A percentile compares a stretch with the other conserved stretches of the same genome.
These are phyloP conservation scores for Capromys pilorides DNA, from an alignment of 2,797 vertebrate species.

Conservation along the genomic window DNA sequence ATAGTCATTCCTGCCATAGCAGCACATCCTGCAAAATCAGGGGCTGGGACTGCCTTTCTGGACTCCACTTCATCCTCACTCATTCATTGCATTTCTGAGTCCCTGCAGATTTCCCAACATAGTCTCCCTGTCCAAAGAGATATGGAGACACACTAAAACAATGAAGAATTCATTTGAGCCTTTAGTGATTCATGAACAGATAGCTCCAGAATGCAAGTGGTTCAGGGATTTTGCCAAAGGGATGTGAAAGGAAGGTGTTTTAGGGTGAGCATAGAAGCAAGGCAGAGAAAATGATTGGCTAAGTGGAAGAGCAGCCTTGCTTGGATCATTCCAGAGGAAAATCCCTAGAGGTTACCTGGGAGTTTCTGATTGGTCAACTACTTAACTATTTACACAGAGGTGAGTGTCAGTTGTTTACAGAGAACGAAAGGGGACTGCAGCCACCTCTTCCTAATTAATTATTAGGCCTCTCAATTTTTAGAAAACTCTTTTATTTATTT, in stretches of 20 bases:
- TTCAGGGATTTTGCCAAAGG: not conserved
- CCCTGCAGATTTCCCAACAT: not conserved
- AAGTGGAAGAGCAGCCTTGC: not conserved
- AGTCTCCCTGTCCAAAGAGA: not conserved
- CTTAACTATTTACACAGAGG: not conserved
- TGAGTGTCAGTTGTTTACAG: not conserved
- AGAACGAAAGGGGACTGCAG: not conserved
- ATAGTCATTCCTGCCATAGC: not conserved
- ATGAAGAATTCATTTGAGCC: not conserved
- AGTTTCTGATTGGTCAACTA: not conserved
- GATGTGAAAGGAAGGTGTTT: not conserved
- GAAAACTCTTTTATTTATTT: no score
- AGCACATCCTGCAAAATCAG: not conserved
- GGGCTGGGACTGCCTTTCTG: not conserved
- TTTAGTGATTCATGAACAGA: not conserved
- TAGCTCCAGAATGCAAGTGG: not conserved
- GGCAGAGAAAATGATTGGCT: not conserved
- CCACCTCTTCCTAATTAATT: not conserved
- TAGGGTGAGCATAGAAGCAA: not conserved
- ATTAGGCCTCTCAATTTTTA: not conserved
- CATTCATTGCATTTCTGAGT: not conserved
- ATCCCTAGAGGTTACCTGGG: not conserved
- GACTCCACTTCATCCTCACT: not conserved
- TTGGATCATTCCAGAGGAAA: not conserved
- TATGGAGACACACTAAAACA: not conserved